These are phyloP conservation scores for Phytoseiulus persimilis DNA, from an alignment of 2,888 invertebrate species.

Conservation along the genomic window DNA sequence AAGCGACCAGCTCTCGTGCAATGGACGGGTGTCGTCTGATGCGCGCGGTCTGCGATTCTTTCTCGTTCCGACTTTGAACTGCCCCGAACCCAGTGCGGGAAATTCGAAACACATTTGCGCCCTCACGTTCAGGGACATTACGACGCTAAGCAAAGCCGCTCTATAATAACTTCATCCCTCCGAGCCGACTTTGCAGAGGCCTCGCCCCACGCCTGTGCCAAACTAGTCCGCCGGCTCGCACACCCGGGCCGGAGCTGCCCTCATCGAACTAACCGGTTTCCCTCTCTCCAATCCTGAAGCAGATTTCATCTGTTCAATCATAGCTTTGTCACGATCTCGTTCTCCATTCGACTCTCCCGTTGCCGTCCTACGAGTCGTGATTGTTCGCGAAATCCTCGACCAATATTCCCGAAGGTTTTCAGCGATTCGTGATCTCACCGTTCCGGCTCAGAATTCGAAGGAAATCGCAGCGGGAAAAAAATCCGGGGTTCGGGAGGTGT, in stretches of 20 bases:
- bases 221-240: background rate
- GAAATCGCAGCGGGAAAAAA: background rate
- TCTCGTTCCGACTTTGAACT: background rate
- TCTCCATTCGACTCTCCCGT: background rate
- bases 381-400: background rate
- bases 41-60: background rate
- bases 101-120: constrained; percentile 38
- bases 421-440: too few relatives aligned
- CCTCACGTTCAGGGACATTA: constrained; percentile 26
- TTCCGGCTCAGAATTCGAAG: too few relatives aligned
- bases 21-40: background rate
- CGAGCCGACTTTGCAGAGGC: background rate
- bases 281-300: background rate
- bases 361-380: background rate
- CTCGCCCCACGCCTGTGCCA: background rate
- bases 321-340: background rate
- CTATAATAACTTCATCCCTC: constrained; percentile 36
- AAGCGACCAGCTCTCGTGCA: background rate
- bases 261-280: background rate
- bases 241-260: background rate
- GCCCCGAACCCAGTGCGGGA: background rate
- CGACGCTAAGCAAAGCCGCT: constrained; percentile 33
- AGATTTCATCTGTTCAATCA: background rate
- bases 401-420: background rate
- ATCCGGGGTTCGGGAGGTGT: background rate